Conservation (phyloP, 2,888 invertebrate species). For the Chymomyza procnemis region DNA sequence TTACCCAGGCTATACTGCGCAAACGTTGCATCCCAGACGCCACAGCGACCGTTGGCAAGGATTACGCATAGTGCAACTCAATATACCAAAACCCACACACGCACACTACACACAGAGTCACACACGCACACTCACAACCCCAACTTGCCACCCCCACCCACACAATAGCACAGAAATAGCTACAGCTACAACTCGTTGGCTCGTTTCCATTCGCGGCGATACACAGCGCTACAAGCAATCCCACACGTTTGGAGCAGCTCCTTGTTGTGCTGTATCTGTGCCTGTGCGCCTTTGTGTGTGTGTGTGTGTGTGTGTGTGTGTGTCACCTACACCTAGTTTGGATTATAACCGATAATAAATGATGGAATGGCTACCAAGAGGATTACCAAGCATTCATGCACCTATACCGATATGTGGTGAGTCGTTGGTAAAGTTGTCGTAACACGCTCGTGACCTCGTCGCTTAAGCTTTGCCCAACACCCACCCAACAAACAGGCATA, state of each 20-base stretch:
- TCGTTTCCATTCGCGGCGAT: neutral
- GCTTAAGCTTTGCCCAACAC: neutral
- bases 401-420: constrained; percentile 79
- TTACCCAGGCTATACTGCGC: constrained; percentile 10
- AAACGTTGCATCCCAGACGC: constrained; percentile 3
- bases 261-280: constrained; percentile 18
- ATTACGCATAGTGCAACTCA: constrained; percentile 53
- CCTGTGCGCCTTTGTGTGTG: constrained; percentile 19
- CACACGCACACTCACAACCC: constrained; percentile 12
- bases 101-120: constrained; percentile 6
- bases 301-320: constrained; percentile 31
- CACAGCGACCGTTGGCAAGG: constrained; percentile 29
- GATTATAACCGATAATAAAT: constrained; percentile 75
- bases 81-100: constrained; percentile 31
- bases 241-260: constrained; percentile 6
- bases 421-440: constrained; percentile 77
- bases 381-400: constrained; percentile 79
- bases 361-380: constrained; percentile 80
- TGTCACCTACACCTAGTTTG: constrained; percentile 60
- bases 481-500: neutral
- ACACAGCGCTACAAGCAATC: neutral
- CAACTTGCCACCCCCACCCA: constrained; percentile 7
- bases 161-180: constrained; percentile 20
- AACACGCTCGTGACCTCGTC: constrained; percentile 22
- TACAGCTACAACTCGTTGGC: neutral